Evolutionary conservation across 1,140 invertebrate genomes (phyloP).

Genomic region (Nautilus pompilius): DNA sequence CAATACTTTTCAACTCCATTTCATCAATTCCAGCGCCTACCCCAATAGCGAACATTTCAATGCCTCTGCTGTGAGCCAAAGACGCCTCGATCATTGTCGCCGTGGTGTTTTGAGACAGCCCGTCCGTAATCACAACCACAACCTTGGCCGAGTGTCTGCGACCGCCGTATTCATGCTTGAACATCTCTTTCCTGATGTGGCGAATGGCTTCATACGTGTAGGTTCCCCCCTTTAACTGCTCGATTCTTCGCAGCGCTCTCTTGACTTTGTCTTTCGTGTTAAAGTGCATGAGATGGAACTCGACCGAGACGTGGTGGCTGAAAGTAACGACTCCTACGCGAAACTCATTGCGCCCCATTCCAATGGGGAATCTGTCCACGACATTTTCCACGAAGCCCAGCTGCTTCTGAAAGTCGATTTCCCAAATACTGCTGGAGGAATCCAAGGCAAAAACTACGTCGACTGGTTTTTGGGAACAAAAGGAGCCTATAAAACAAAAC

Average conservation of each 20-base stretch:
- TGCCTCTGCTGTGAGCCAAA: slow-evolving; percentile 13
- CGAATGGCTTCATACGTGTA: slow-evolving; percentile 20
- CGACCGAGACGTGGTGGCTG: slow-evolving; percentile 12
- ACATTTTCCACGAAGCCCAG: slow-evolving; percentile 19
- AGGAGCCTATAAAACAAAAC: too few species aligned
- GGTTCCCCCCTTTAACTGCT: slow-evolving; percentile 16
- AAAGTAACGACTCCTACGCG: slow-evolving; percentile 23
- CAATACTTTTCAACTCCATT: slow-evolving; percentile 21
- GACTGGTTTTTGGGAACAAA: too few species aligned
- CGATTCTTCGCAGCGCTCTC: slow-evolving; percentile 17
- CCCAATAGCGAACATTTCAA: slow-evolving; percentile 30
- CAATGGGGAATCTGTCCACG: slow-evolving; percentile 13
- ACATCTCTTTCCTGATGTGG: slow-evolving; percentile 26
- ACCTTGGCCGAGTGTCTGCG: slow-evolving; percentile 24
- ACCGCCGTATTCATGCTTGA: slow-evolving; percentile 21
- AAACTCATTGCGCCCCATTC: slow-evolving; percentile 5
- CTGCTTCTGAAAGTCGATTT: slow-evolving; percentile 16
- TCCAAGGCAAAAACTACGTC: slow-evolving; percentile 23
- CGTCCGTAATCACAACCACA: slow-evolving; percentile 36
- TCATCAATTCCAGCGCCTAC: slow-evolving; percentile 20
- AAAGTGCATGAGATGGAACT: slow-evolving; percentile 19
- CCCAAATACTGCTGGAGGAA: slow-evolving; percentile 18
- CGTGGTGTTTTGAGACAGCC: slow-evolving; percentile 19
- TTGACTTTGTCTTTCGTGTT: slow-evolving; percentile 12
- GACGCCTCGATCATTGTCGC: slow-evolving; percentile 20